Percentiles rank a stretch among this genome's conserved stretches.
Conservation (phyloP, 1,140 invertebrate species). For the Pogonognathellus flavescens region DNA sequence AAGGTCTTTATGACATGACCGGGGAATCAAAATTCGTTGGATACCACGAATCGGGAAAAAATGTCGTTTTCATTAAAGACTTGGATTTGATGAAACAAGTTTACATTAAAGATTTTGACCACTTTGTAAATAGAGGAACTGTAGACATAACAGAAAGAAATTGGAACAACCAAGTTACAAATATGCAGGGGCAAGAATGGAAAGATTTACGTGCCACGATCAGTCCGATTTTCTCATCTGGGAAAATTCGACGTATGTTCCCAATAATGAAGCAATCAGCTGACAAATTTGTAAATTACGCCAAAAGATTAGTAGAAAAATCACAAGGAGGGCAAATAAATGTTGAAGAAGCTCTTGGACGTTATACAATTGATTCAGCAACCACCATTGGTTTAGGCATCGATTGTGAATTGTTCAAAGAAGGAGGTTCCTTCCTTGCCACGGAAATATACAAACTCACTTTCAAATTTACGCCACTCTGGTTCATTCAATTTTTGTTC, state of each 20-base stretch:
- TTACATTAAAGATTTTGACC: no score
- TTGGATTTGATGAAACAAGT: no score
- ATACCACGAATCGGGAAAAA: no score
- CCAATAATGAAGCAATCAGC: not conserved
- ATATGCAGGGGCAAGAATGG: not conserved
- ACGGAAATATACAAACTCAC: not conserved
- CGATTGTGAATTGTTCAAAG: not conserved
- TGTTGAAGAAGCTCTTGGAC: not conserved
- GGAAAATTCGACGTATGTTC: not conserved
- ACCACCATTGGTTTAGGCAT: not conserved
- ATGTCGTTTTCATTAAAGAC: not conserved
- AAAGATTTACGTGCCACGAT: not conserved
- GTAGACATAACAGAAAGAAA: not conserved
- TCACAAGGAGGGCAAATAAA: not conserved
- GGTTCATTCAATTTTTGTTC: not conserved
- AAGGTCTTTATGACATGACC: no score
- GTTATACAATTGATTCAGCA: not conserved
- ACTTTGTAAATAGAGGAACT: no score
- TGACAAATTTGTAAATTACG: not conserved
- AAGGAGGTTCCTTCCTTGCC: not conserved
- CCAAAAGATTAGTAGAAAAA: not conserved
- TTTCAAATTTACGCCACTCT: not conserved
- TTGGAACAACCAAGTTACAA: not conserved
- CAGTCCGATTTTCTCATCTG: not conserved
- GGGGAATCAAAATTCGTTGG: no score